Evolutionary conservation across 2,113 vertebrate species (phyloP).

Genomic region (Triplophysa siluroides): DNA sequence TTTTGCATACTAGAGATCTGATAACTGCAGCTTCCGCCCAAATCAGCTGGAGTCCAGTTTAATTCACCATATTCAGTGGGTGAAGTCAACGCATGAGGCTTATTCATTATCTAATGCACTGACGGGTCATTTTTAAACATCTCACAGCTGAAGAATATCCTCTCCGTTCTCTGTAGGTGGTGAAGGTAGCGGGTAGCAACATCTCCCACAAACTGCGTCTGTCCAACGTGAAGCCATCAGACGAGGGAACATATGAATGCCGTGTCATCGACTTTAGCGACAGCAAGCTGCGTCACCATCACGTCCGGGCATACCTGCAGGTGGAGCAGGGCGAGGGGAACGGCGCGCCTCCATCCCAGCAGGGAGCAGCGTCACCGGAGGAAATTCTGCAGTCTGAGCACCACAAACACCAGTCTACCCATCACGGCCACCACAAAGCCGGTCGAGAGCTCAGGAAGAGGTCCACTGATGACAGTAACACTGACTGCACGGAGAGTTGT

Average conservation of each 20-base stretch:
- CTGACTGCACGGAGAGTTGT: constrained; percentile 82
- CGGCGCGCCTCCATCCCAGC: constrained; percentile 67
- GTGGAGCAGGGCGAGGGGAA: constrained; percentile 83
- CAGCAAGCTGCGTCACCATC: constrained; percentile 87
- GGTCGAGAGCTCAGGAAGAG: constrained; percentile 87
- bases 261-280: constrained; percentile 95
- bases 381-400: constrained; percentile 63
- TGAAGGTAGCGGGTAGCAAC: constrained; percentile 96
- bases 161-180: constrained; percentile 75
- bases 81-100: neutral
- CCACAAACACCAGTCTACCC: constrained; percentile 75
- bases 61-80: neutral
- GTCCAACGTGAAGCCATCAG: constrained; percentile 87
- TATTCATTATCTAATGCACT: neutral
- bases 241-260: constrained; percentile 95
- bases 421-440: constrained; percentile 64
- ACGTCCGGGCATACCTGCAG: constrained; percentile 89
- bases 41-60: constrained; percentile 3
- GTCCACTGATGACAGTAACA: constrained; percentile 72
- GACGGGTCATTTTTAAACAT: neutral
- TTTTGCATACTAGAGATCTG: neutral
- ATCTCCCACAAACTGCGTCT: constrained; percentile 97
- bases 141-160: neutral
- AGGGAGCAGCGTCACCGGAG: constrained; percentile 70
- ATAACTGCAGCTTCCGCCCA: neutral